A percentile compares a stretch with the other conserved stretches of the same genome.
Conservation (phyloP, 2,113 vertebrate genomes). For the Myotis lucifugus region DNA sequence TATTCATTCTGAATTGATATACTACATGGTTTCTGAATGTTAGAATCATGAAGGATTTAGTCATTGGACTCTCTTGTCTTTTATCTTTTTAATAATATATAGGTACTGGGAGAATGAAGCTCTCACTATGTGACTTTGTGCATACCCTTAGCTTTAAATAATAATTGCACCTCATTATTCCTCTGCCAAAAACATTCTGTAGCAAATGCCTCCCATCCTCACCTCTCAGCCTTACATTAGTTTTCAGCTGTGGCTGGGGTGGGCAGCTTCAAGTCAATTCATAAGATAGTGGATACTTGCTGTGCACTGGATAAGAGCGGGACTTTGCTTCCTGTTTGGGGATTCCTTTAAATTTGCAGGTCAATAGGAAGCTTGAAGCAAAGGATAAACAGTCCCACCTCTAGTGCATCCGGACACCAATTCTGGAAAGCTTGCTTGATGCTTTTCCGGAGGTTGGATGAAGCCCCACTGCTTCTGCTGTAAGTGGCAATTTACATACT, state of each 20-base stretch:
- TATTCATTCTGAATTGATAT: neutral
- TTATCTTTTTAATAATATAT: neutral
- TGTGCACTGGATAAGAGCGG: neutral
- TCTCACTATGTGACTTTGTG: neutral
- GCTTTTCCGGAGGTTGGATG: neutral
- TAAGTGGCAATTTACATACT: neutral
- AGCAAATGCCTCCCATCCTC: neutral
- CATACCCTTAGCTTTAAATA: neutral
- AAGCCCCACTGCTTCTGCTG: neutral
- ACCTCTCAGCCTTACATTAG: neutral
- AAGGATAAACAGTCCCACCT: neutral
- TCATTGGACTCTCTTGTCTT: neutral
- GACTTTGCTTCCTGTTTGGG: neutral
- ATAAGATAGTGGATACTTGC: neutral
- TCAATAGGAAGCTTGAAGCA: neutral
- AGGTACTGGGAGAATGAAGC: neutral
- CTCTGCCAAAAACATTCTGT: neutral
- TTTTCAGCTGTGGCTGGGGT: neutral
- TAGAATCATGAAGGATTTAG: neutral
- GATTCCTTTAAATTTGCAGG: neutral
- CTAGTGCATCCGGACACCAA: neutral
- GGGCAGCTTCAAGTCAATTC: neutral
- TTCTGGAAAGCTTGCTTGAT: neutral
- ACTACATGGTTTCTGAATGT: neutral
- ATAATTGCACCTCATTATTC: neutral